Evolutionary conservation across 2,888 invertebrate genomes (phyloP).

Genomic region (Lithosia quadra): DNA sequence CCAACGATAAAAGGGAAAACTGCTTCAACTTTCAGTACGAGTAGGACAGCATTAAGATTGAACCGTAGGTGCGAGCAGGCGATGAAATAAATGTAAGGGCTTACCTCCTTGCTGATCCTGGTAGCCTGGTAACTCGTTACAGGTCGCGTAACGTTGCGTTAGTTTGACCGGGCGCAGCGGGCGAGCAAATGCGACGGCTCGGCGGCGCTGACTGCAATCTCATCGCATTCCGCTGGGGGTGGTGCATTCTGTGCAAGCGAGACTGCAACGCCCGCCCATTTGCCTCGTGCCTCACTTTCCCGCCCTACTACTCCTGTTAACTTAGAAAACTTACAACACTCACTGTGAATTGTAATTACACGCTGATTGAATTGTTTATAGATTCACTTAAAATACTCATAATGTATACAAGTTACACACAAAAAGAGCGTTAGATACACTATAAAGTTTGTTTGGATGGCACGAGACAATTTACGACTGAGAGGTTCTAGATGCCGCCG

Average conservation of each 20-base stretch:
- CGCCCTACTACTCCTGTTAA: conserved; percentile 79
- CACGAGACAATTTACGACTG: conserved; percentile 10
- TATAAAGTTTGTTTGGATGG: conserved; percentile 18
- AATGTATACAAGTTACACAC: background rate
- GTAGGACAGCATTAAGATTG: conserved; percentile 64
- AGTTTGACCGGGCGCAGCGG: conserved; percentile 63
- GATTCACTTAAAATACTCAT: conserved; percentile 25
- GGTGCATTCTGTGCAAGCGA: conserved; percentile 85
- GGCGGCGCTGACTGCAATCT: conserved; percentile 79
- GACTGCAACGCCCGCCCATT: conserved; percentile 84
- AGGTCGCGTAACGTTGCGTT: conserved; percentile 78
- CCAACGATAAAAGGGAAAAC: conserved; percentile 85
- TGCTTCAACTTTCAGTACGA: conserved; percentile 65
- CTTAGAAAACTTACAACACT: conserved; percentile 67
- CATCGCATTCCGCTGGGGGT: conserved; percentile 76
- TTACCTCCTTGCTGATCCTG: conserved; percentile 78
- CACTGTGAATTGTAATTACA: conserved; percentile 52
- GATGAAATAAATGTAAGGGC: conserved; percentile 75
- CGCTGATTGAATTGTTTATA: conserved; percentile 50
- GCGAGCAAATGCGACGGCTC: conserved; percentile 76
- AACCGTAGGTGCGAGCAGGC: conserved; percentile 65
- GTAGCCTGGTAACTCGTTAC: conserved; percentile 84
- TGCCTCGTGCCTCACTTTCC: conserved; percentile 84
- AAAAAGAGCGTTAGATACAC: conserved; percentile 1
- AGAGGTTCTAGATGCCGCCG: conserved; percentile 25